phyloP scores from a whole-genome alignment of 1,140 invertebrate species.

The Asobara japonica region DNA sequence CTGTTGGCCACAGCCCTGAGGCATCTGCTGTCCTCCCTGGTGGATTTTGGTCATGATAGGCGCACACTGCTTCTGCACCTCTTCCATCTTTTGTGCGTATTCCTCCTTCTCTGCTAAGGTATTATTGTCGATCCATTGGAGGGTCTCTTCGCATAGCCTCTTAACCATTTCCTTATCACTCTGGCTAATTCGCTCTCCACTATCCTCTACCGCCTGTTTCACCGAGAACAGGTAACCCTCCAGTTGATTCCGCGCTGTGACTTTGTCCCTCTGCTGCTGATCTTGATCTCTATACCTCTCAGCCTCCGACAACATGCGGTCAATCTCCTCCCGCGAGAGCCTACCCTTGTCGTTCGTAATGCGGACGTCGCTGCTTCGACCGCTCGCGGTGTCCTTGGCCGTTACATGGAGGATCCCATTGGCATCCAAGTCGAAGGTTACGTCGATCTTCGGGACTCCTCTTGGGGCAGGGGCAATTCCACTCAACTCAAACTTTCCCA shows the following conservation, averaged over 20 bases:
- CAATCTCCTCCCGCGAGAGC: no score
- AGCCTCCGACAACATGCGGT: no score
- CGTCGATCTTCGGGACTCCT: conserved; percentile 72
- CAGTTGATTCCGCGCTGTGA: conserved; percentile 77
- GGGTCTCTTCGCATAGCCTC: conserved; percentile 58
- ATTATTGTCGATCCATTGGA: conserved; percentile 73
- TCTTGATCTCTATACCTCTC: no score
- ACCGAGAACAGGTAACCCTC: conserved; percentile 80
- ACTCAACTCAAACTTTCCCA: conserved; percentile 81
- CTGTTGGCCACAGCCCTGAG: neutral
- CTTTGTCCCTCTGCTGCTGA: conserved; percentile 81
- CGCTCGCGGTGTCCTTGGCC: no score
- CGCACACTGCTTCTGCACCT: conserved; percentile 59
- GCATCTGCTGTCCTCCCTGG: neutral
- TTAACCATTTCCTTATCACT: conserved; percentile 47
- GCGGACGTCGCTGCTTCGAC: no score
- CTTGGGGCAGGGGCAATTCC: conserved; percentile 78
- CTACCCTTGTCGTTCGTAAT: no score
- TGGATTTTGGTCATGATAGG: neutral
- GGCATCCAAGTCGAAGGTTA: conserved; percentile 82
- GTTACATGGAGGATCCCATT: no score
- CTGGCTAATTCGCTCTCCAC: conserved; percentile 49
- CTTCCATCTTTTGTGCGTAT: conserved; percentile 70
- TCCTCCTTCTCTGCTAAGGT: conserved; percentile 73
- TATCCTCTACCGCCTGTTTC: conserved; percentile 66